Evolutionary conservation across 1,140 invertebrate species (phyloP).

Genomic region (Drusus annulatus): DNA sequence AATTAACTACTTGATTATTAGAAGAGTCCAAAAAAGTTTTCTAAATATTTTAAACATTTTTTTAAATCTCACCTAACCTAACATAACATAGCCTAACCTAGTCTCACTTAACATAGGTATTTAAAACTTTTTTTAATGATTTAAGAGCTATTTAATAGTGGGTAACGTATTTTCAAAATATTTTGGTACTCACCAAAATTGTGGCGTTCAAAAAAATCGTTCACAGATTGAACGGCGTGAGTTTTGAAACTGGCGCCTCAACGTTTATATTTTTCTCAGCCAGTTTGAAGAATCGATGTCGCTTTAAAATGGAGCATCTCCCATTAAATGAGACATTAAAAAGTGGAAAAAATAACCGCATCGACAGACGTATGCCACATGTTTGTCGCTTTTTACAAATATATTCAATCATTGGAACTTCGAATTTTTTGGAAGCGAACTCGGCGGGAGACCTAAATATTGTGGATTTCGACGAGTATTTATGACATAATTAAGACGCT

Average conservation of each 20-base stretch:
- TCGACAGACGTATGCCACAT: slow-evolving; percentile 51
- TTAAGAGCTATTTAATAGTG: too few species aligned
- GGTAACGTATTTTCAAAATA: too few species aligned
- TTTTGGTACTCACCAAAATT: too few species aligned
- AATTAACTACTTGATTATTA: neutral
- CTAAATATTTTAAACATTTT: too few species aligned
- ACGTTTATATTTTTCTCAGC: slow-evolving; percentile 10
- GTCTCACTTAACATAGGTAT: too few species aligned
- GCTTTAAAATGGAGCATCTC: slow-evolving; percentile 30
- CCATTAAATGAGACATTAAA: slow-evolving; percentile 39
- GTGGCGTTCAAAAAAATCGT: too few species aligned
- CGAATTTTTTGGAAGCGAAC: slow-evolving; percentile 24
- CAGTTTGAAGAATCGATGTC: slow-evolving; percentile 40
- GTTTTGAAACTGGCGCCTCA: neutral
- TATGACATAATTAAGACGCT: too few species aligned
- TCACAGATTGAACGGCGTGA: neutral
- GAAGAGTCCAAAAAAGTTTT: too few species aligned
- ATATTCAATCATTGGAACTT: slow-evolving; percentile 35
- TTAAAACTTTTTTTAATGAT: too few species aligned
- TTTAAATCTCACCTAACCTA: too few species aligned
- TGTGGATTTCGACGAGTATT: too few species aligned
- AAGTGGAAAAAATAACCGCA: slow-evolving; percentile 35
- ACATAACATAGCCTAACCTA: too few species aligned
- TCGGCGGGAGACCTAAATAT: slow-evolving; percentile 31
- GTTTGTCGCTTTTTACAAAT: slow-evolving; percentile 11